These are phyloP conservation scores for Augochlora pura DNA, from an alignment of 1,140 invertebrate species.

Conservation along the genomic window DNA sequence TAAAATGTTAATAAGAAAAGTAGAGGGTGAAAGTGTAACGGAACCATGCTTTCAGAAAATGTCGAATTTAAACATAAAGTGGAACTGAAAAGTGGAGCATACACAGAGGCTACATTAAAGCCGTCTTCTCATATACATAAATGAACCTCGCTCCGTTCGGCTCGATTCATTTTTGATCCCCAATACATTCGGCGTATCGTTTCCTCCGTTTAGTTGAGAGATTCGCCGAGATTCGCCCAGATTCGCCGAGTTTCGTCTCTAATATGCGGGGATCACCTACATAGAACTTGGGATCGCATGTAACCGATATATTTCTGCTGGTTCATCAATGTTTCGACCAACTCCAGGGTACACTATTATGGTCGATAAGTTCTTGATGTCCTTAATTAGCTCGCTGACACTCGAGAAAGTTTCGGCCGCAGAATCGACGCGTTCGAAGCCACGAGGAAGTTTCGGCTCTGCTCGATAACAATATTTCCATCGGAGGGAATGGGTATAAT, in stretches of 20 bases:
- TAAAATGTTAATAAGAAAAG: no score
- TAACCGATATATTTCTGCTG: background rate
- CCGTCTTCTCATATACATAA: no score
- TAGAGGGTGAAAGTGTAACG: no score
- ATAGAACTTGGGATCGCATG: background rate
- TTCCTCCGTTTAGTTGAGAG: background rate
- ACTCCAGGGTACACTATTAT: background rate
- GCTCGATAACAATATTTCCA: conserved; percentile 6
- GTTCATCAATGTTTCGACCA: background rate
- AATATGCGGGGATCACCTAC: background rate
- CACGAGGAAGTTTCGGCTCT: background rate
- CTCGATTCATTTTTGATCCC: no score
- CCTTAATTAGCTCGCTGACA: background rate
- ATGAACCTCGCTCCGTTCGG: no score
- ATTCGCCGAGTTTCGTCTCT: background rate
- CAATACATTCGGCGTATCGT: no score
- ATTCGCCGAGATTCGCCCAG: background rate
- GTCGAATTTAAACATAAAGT: no score
- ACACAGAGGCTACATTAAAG: no score
- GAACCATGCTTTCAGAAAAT: no score
- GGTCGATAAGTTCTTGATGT: background rate
- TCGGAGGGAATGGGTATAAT: conserved; percentile 7
- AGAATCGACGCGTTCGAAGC: background rate
- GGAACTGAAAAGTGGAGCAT: no score
- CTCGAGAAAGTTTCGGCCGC: background rate